phyloP scores from a whole-genome alignment of 2,888 invertebrate genomes.

The Polyploca ridens region DNA sequence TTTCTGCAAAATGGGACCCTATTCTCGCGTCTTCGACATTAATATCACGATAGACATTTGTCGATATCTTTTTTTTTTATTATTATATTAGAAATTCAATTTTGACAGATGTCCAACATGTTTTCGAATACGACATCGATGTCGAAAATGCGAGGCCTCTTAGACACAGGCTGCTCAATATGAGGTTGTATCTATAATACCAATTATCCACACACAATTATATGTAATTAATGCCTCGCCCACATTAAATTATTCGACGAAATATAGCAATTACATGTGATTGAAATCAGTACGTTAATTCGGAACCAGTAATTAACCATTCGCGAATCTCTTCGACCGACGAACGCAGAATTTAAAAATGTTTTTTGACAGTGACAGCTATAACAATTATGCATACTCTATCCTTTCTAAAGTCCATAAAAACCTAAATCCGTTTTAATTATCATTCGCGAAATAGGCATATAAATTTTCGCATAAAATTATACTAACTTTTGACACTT shows the following conservation, averaged over 20 bases:
- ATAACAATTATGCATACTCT: neutral
- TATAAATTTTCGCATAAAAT: slow-evolving; percentile 1
- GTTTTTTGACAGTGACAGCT: neutral
- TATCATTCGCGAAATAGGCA: neutral
- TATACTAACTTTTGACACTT: neutral
- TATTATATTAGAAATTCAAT: no score
- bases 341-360: neutral
- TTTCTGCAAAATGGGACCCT: no score
- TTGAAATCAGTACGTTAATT: neutral
- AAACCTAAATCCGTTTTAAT: neutral
- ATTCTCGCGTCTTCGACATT: no score
- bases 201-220: neutral
- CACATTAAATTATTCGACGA: neutral
- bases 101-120: no score
- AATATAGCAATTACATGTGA: slow-evolving; percentile 5
- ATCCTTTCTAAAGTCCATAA: neutral
- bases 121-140: no score
- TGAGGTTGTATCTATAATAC: neutral
- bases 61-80: no score
- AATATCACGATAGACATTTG: no score
- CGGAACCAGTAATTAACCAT: neutral
- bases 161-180: neutral
- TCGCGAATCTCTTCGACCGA: neutral
- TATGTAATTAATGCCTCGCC: neutral
- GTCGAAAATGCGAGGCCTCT: neutral